Percentiles rank a stretch among this genome's conserved stretches.
Evolutionary conservation across 2,113 vertebrate species (phyloP).

Genomic region (Scolopax mira): DNA sequence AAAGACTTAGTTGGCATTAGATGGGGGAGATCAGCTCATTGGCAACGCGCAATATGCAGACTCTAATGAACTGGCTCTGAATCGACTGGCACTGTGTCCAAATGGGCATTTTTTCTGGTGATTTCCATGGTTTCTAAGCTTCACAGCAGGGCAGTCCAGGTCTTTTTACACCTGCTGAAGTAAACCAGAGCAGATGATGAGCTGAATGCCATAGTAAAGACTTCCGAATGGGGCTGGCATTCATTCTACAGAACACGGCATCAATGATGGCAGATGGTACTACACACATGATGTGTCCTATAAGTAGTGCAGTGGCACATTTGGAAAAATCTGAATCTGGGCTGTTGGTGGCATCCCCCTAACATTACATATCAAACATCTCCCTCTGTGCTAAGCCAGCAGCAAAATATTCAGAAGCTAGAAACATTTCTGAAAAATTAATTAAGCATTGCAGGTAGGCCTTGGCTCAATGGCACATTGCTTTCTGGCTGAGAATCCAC

Average conservation of each 20-base stretch:
- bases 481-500: neutral
- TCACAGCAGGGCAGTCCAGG: slow-evolving; percentile 50
- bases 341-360: slow-evolving; percentile 17
- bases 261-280: slow-evolving; percentile 54
- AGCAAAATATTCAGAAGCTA: slow-evolving; percentile 5
- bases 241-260: neutral
- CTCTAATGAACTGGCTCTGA: slow-evolving; percentile 62
- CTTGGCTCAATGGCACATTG: neutral
- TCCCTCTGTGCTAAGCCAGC: neutral
- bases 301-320: neutral
- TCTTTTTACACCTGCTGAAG: slow-evolving; percentile 67
- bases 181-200: slow-evolving; percentile 50
- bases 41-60: slow-evolving; percentile 35
- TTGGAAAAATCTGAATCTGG: slow-evolving; percentile 37
- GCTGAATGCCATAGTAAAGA: slow-evolving; percentile 37
- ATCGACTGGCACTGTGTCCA: slow-evolving; percentile 58
- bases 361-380: neutral
- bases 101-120: slow-evolving; percentile 60
- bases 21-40: slow-evolving; percentile 31
- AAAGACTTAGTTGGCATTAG: slow-evolving; percentile 44
- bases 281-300: neutral
- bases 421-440: slow-evolving; percentile 39
- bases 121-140: slow-evolving; percentile 27
- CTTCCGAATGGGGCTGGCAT: slow-evolving; percentile 34
- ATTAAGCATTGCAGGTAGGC: slow-evolving; percentile 24